phyloP scores from a whole-genome alignment of 2,113 vertebrate species.

The Mobula hypostoma region DNA sequence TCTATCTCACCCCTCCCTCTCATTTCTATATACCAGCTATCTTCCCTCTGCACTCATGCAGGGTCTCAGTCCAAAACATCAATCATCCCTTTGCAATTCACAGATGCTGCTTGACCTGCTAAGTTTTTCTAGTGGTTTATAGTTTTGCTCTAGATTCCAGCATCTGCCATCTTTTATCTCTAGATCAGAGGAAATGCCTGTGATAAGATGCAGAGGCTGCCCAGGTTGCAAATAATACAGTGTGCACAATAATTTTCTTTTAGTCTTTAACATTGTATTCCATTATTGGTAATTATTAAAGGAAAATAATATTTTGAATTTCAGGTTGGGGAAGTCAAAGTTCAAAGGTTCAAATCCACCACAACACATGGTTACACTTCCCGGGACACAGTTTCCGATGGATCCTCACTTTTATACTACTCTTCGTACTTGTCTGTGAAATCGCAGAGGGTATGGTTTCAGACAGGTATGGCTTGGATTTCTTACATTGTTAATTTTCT shows the following conservation, averaged over 20 bases:
- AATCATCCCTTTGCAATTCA: no score
- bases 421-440: constrained; percentile 93
- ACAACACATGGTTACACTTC: constrained; percentile 97
- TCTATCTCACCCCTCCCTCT: no score
- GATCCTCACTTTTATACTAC: constrained; percentile 88
- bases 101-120: no score
- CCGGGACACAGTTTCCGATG: constrained; percentile 92
- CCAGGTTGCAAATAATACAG: background rate
- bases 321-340: constrained; percentile 96
- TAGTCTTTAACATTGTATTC: background rate
- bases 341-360: constrained; percentile 96
- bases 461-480: constrained; percentile 64
- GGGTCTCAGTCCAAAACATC: no score
- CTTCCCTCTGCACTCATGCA: no score
- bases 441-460: constrained; percentile 92
- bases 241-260: background rate
- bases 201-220: background rate
- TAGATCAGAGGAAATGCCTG: no score
- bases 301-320: constrained; percentile 30
- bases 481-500: background rate
- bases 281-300: background rate
- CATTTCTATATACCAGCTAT: no score
- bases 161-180: no score
- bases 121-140: no score
- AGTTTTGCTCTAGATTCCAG: no score